Evolutionary conservation across 1,140 invertebrate species (phyloP), one percentile per base, ranked within the genome.

Genomic region (Ips nitidus): DNA sequence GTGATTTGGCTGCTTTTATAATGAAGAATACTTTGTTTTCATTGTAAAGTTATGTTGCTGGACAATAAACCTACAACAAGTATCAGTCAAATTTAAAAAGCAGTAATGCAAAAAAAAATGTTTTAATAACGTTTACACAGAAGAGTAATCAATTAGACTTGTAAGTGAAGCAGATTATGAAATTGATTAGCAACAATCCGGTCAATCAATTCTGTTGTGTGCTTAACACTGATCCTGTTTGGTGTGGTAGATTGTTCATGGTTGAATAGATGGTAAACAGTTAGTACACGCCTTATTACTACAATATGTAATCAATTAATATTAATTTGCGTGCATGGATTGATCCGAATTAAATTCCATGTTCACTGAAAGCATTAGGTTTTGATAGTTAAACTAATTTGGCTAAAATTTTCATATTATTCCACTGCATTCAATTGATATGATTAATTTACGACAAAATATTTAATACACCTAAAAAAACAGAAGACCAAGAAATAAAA

Each of bases 331-430:
- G 22, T 55, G 52, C 41, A 42, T n/a, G 4, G 40, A 22, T 45
- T 43, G 41, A 45, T 60, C 41, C 42, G 58, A 60, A 60, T 60
- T 60, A 43, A 60, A 60, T 60, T 60, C 45, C 41, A 45, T 60
- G 58, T 45, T 45, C 58, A 39, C 22, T 39, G 42, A 45, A 39
- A 41, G 45, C 58, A 22, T 43, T 43, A 60, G 45, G 22, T 41
- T 60, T 43, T 60, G 22, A 42, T 41, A 60, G 45, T 43, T 60
- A 43, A 42, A 60, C 58, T 41, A 42, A 60, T 43, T 36, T 45
- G 41, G 3, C n/a, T 45, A 60, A 60, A 45, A 42, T 60, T 60
- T 60, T 8, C 22, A 42, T 8, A 60, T 60, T 60, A 60, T 57
- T 39, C 22, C 22, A 22, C 22, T 22, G 22, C 0, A 22, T 22